Evolutionary conservation across 2,888 invertebrate species (phyloP).

Genomic region (Epinotia bilunana): DNA sequence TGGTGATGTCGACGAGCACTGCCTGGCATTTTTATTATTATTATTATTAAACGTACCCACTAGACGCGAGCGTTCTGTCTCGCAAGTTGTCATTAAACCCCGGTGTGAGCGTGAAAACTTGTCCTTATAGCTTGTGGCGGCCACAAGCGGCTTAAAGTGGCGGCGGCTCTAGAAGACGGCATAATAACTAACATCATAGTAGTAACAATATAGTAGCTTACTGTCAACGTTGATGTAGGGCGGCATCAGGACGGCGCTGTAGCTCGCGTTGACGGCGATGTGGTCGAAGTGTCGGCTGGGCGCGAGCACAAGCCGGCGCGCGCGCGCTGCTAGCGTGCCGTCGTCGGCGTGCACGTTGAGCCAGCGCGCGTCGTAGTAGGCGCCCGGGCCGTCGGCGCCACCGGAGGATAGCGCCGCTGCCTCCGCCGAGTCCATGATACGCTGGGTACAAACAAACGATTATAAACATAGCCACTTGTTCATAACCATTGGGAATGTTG

Average conservation of each 20-base stretch:
- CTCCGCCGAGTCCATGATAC: conserved; percentile 96
- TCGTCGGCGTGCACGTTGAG: conserved; percentile 91
- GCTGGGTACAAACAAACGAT: conserved; percentile 77
- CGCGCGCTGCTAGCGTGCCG: conserved; percentile 88
- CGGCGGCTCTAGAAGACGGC: no score
- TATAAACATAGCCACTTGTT: neutral
- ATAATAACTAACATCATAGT: no score
- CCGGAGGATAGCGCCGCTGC: conserved; percentile 89
- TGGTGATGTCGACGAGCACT: no score
- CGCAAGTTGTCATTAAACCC: no score
- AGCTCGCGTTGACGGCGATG: conserved; percentile 91
- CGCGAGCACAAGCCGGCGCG: conserved; percentile 88
- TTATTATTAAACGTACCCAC: no score
- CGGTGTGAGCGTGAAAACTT: no score
- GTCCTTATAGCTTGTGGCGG: no score
- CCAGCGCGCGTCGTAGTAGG: conserved; percentile 92
- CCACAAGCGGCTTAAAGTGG: no score
- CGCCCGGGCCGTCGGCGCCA: conserved; percentile 84
- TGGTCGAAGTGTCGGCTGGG: conserved; percentile 94
- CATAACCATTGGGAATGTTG: neutral
- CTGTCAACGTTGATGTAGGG: conserved; percentile 89
- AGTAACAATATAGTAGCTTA: conserved; percentile 56
- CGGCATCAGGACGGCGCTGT: conserved; percentile 95
- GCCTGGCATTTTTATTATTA: no score
- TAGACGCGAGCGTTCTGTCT: no score